phyloP scores from a whole-genome alignment of 2,888 invertebrate genomes.

The Apodemia duryi region DNA sequence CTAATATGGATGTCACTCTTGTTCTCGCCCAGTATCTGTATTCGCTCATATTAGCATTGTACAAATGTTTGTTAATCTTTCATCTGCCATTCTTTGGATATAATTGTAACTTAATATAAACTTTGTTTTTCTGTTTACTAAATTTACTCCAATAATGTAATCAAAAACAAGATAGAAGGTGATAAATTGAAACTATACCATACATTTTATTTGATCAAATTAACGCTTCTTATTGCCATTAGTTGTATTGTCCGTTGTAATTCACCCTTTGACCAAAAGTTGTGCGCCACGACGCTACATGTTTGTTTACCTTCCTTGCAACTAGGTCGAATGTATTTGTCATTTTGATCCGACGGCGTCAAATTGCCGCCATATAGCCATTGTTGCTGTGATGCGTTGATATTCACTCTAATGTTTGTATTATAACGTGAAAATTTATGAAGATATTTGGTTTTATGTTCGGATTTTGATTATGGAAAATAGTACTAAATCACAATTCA shows the following conservation, averaged over 20 bases:
- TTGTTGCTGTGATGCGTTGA: slow-evolving; percentile 15
- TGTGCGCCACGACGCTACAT: not conserved
- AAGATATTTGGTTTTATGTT: not conserved
- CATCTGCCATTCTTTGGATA: too few species aligned
- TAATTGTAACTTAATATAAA: too few species aligned
- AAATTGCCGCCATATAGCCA: slow-evolving; percentile 25
- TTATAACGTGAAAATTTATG: not conserved
- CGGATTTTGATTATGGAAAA: too few species aligned
- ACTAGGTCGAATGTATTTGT: slow-evolving; percentile 30
- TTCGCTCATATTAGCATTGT: too few species aligned
- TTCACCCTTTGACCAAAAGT: slow-evolving; percentile 2
- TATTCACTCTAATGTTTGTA: slow-evolving; percentile 17
- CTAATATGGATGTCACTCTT: too few species aligned
- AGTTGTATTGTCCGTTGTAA: not conserved
- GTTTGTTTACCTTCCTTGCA: slow-evolving; percentile 18
- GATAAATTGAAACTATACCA: too few species aligned
- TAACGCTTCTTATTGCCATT: not conserved
- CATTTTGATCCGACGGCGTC: slow-evolving; percentile 27
- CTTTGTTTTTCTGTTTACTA: too few species aligned
- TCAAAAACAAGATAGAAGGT: too few species aligned
- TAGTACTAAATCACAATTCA: too few species aligned
- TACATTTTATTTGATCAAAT: not conserved
- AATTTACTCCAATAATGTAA: too few species aligned
- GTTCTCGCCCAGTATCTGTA: too few species aligned
- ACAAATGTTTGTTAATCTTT: too few species aligned